A percentile compares a stretch with the other conserved stretches of the same genome.
Conservation (phyloP, 2,888 invertebrate species). For the Tetranychus truncatus region DNA sequence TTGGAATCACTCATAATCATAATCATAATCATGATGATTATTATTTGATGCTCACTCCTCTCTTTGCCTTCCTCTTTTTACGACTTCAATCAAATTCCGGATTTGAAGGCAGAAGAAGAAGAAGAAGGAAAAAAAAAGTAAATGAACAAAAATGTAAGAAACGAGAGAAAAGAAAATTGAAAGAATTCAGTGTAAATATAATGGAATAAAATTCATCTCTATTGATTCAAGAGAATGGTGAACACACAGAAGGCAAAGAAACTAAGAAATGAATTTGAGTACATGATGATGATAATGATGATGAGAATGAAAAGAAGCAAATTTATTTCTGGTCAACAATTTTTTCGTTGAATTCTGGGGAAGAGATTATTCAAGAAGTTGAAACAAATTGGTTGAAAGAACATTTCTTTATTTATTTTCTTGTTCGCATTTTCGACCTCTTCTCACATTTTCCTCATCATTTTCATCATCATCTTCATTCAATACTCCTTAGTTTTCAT, state of each 20-base stretch:
- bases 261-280: background rate
- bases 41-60: background rate
- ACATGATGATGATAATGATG: background rate
- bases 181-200: background rate
- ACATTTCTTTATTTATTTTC: background rate
- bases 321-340: background rate
- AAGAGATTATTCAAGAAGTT: background rate
- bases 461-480: background rate
- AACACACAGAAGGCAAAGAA: no score
- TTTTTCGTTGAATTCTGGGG: background rate
- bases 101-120: background rate
- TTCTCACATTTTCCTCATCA: background rate
- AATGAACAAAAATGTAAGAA: no score
- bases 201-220: background rate
- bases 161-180: no score
- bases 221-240: background rate
- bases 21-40: no score
- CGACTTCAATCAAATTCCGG: background rate
- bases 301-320: background rate
- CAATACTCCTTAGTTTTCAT: no score
- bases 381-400: constrained; percentile 1
- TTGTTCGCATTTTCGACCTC: background rate
- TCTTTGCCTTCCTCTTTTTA: background rate
- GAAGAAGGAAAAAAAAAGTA: no score
- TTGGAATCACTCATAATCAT: no score